These are phyloP conservation scores for Elysia crispata DNA, from an alignment of 2,888 invertebrate genomes.

Conservation along the genomic window DNA sequence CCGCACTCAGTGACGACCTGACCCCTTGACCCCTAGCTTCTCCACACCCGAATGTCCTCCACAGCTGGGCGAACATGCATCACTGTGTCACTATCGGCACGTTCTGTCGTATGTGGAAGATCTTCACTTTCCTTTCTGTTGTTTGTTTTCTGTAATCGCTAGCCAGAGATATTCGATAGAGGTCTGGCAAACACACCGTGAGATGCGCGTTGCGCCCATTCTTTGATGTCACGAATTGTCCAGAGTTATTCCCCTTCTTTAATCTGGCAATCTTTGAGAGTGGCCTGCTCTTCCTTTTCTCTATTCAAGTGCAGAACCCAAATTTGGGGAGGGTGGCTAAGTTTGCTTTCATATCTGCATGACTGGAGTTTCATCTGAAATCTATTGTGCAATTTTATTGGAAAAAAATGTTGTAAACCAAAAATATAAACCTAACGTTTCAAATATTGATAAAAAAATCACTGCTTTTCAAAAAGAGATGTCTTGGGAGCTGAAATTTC, in stretches of 20 bases:
- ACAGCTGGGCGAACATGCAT: no score
- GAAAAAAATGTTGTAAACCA: no score
- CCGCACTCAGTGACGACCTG: no score
- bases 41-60: no score
- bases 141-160: conserved; percentile 43
- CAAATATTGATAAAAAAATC: no score
- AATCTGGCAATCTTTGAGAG: no score
- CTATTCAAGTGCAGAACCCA: background rate
- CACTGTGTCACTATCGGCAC: background rate
- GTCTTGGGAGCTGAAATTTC: no score
- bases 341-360: background rate
- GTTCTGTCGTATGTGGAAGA: conserved; percentile 27
- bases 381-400: no score
- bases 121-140: conserved; percentile 37
- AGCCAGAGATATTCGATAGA: conserved; percentile 30
- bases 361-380: background rate
- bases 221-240: conserved; percentile 43
- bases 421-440: no score
- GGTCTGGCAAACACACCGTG: conserved; percentile 28
- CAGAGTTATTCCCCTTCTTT: no score
- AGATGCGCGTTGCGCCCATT: conserved; percentile 32
- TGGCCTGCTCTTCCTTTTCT: background rate
- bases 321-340: background rate
- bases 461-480: no score
- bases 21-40: no score